Base-by-base conservation (phyloP, 2,888 invertebrate species). In the Tethea ocularis region DNA sequence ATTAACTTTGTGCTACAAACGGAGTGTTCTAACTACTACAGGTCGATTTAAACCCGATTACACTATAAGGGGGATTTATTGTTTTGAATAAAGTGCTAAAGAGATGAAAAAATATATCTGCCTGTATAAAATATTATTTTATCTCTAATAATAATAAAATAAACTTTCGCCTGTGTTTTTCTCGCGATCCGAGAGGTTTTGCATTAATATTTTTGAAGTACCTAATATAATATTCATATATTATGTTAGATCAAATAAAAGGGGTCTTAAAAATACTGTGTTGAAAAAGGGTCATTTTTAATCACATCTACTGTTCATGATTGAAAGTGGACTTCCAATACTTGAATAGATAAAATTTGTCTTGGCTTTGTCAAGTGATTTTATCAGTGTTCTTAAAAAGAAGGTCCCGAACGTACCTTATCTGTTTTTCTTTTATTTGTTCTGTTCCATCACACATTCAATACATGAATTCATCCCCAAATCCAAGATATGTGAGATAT, bases 11-110 rank as follows among this genome's bases (percentile, higher is more conserved):
- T 60, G 63, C 71, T 68, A 60, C 66, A 64, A 66, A 64, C 58
- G 66, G 60, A 51, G 67, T 64, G 56, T 58, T 53, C 17, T 66
- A 61, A 59, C 58, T 67, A 68, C 68, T 52, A 63, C 59, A 69
- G 66, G 20, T 67, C 62, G 71, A 67, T 77, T 75, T 76, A 75
- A 80, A 71, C 75, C 69, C 57, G 66, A 68, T 62, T 69, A 67
- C 67, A 24, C 26, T 24, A 6, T 52, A 52, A 52, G 24, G 26
- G 5, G 52, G 26, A 46, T 8, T 52, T 52, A 52, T 24, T n/a
- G 24, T 46, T 46, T 46, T 46, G 20, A 5, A 10, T 20, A 46
- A 20, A 41, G 41, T 41, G 15, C 10, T n/a, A 15, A 41, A 6
- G 17, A 46, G 46, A 46, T 46, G 3, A 10, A 10, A 20, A 46